These are phyloP conservation scores for Pectinophora gossypiella DNA, from an alignment of 1,140 invertebrate species.

Conservation along the genomic window DNA sequence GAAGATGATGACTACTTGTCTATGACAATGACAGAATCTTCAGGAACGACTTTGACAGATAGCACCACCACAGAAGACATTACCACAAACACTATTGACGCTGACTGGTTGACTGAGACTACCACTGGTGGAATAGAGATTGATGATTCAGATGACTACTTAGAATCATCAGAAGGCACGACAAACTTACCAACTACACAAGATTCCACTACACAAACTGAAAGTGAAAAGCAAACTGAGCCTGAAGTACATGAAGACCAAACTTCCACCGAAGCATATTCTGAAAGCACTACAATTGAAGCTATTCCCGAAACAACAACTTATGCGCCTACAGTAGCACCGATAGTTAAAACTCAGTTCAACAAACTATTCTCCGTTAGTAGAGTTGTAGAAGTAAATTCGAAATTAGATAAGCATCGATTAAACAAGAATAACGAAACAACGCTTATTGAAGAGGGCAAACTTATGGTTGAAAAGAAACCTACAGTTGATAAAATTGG, in stretches of 20 bases:
- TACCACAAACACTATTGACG: constrained; percentile 13
- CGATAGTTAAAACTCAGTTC: constrained; percentile 69
- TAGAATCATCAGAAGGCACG: constrained; percentile 41
- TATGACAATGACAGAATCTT: constrained; percentile 30
- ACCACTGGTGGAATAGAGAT: constrained; percentile 36
- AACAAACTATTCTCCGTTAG: constrained; percentile 80
- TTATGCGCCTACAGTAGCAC: constrained; percentile 28
- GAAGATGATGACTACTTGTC: constrained; percentile 48
- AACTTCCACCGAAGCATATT: constrained; percentile 13
- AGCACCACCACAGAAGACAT: neutral
- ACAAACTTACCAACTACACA: constrained; percentile 36
- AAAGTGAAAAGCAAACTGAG: constrained; percentile 27
- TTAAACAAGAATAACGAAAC: constrained; percentile 77
- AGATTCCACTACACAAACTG: constrained; percentile 19
- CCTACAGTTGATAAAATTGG: constrained; percentile 79
- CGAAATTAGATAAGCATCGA: constrained; percentile 76
- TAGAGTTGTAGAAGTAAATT: constrained; percentile 79
- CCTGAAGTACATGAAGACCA: constrained; percentile 17
- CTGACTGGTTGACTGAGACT: no score
- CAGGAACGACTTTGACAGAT: constrained; percentile 6
- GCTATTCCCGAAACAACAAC: constrained; percentile 17
- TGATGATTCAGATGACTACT: constrained; percentile 52
- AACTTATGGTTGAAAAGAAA: constrained; percentile 74
- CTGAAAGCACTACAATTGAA: constrained; percentile 20
- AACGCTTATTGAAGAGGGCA: constrained; percentile 66